A percentile compares a stretch with the other conserved stretches of the same genome.
phyloP scores from a whole-genome alignment of 1,140 invertebrate species.

The Acromyrmex echinatior region DNA sequence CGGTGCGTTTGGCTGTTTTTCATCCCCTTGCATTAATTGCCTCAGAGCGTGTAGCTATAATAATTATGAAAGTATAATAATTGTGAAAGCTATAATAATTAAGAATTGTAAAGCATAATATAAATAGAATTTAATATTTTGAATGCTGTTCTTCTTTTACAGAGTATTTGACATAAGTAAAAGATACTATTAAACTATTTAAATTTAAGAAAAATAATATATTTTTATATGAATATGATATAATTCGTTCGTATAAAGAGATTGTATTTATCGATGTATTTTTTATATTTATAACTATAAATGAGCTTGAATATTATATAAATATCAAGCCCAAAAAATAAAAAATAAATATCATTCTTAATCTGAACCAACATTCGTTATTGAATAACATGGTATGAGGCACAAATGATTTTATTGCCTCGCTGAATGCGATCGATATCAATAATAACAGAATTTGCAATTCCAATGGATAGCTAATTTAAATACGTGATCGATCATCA shows the following conservation, averaged over 20 bases:
- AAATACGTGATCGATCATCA: constrained; percentile 53
- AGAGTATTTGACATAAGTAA: not conserved
- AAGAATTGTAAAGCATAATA: not conserved
- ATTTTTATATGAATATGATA: not conserved
- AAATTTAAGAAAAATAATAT: not conserved
- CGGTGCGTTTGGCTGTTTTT: constrained; percentile 94
- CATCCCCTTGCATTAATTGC: constrained; percentile 95
- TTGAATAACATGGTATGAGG: not conserved
- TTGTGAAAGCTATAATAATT: constrained; percentile 5
- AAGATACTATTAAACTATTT: not conserved
- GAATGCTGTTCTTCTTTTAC: not conserved
- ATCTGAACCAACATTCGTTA: constrained; percentile 17
- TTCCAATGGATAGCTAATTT: constrained; percentile 55
- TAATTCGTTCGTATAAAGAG: not conserved
- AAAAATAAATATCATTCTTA: constrained; percentile 8
- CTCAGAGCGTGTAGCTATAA: constrained; percentile 93
- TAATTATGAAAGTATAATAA: constrained; percentile 77
- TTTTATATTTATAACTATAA: not conserved
- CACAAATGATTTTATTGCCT: constrained; percentile 46
- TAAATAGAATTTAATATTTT: not conserved
- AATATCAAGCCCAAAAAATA: not conserved
- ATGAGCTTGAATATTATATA: not conserved
- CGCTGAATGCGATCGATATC: constrained; percentile 41
- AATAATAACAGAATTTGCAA: constrained; percentile 57
- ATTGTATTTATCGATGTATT: not conserved